Evolutionary conservation across 2,888 invertebrate genomes (phyloP).

Genomic region (Mythimna lalbum): DNA sequence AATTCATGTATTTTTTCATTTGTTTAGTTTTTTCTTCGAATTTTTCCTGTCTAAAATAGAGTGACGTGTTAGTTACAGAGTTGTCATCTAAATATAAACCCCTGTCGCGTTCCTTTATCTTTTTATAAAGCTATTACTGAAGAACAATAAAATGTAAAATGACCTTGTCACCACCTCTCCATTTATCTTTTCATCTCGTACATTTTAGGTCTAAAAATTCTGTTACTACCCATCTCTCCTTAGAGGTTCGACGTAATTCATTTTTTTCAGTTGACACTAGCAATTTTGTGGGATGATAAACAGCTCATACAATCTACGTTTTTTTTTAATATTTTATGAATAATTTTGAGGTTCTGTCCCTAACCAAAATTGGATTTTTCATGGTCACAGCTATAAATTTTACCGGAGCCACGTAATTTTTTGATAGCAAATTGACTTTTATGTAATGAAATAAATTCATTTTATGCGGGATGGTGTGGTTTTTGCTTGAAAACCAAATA

Average conservation of each 20-base stretch:
- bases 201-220: conserved; percentile 15
- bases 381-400: conserved; percentile 48
- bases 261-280: conserved; percentile 50
- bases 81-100: background rate
- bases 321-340: conserved; percentile 44
- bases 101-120: background rate
- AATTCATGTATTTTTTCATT: background rate
- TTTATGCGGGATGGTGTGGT: background rate
- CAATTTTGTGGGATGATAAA: conserved; percentile 58
- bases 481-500: background rate
- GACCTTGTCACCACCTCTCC: conserved; percentile 22
- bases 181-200: conserved; percentile 10
- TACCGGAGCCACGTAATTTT: conserved; percentile 30
- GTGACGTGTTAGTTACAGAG: background rate
- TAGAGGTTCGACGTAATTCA: conserved; percentile 48
- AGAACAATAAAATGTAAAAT: conserved; percentile 19
- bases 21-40: background rate
- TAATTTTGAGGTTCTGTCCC: conserved; percentile 35
- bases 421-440: conserved; percentile 28
- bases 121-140: conserved; percentile 26
- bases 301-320: conserved; percentile 40
- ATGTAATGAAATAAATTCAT: conserved; percentile 27
- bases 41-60: background rate
- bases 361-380: conserved; percentile 55
- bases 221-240: conserved; percentile 4